These are phyloP conservation scores for Cerceris ruficornis DNA, from an alignment of 2,888 invertebrate species.

Conservation along the genomic window DNA sequence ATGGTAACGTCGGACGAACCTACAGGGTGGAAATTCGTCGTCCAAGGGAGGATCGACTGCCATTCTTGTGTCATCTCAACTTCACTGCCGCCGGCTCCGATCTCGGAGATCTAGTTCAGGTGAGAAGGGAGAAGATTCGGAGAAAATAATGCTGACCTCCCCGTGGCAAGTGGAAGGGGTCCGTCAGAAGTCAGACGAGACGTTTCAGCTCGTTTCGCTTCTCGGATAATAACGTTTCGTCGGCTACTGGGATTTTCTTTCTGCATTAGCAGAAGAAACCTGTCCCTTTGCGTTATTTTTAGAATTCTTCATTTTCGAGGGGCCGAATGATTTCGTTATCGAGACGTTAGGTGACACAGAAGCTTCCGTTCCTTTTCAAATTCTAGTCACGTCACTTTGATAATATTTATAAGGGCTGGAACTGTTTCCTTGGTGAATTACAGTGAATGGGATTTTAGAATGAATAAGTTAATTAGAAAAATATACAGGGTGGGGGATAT, in stretches of 20 bases:
- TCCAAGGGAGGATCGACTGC: conserved; percentile 89
- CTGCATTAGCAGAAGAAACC: conserved; percentile 39
- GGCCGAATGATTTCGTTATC: too few species aligned
- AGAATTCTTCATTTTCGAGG: too few species aligned
- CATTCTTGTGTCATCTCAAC: conserved; percentile 91
- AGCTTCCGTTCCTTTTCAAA: too few species aligned
- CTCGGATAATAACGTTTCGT: conserved; percentile 50
- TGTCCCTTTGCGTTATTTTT: not conserved
- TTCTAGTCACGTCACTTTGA: too few species aligned
- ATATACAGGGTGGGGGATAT: too few species aligned
- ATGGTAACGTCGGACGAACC: conserved; percentile 90
- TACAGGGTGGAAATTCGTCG: conserved; percentile 90
- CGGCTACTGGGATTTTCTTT: conserved; percentile 2
- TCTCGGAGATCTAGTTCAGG: conserved; percentile 92
- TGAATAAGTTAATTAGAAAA: too few species aligned
- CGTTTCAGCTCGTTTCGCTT: not conserved
- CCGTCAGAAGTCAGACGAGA: conserved; percentile 45
- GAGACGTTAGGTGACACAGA: too few species aligned
- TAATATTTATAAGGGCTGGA: too few species aligned
- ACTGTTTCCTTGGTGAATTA: too few species aligned
- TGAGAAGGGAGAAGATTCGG: conserved; percentile 73
- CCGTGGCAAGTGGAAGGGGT: conserved; percentile 14
- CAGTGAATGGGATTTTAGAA: too few species aligned
- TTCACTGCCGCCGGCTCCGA: conserved; percentile 91
- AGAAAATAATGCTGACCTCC: conserved; percentile 54